Base-by-base conservation (phyloP, 2,113 vertebrate genomes). In the Mesocricetus auratus region DNA sequence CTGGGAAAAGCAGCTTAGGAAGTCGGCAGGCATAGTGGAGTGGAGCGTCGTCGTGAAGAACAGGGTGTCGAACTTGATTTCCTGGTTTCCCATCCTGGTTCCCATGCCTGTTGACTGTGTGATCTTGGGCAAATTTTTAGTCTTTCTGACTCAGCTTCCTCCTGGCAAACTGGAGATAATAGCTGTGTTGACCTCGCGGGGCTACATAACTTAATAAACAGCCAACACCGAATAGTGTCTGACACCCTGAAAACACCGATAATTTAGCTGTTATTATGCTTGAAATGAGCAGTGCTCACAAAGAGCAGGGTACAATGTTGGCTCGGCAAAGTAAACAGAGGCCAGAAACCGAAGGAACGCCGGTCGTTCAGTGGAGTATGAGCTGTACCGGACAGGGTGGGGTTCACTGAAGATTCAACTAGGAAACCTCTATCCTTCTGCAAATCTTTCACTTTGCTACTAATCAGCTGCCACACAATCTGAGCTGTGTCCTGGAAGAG, bases 381-480 rank as follows among this genome's bases (percentile, higher is more conserved):
- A 90, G 88, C 50, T 93, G 81, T 42, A 77, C 36, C 62, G 75
- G 47, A 95, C 22, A 15, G 9, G 29, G 94, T 21, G 36, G 16
- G 36, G 94, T 21, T 82, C 86, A 89, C 0, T 24, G 31, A 93
- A 91, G 77, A 93, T 31, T 86, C 82, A 89, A 60, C n/a, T 64
- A 95, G 39, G 68, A 89, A 96, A 94, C 29, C 75, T 89, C 78
- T 24, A 68, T 77, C 58, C 77, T 86, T 56, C 77, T 53, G 68
- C 86, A 92, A 90, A 78, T 93, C 68, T 97, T 98, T 97, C 94
- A 87, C 86, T 94, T 91, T 93, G 82, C 64, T 94, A 78, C 45
- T 93, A 95, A 96, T 95, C 85, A 86, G 88, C n/a, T 86, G 53
- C 36, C 53, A 77, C 62, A 77, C 12, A 60, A 31, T 79, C 36